phyloP scores from a whole-genome alignment of 2,113 vertebrate genomes.

The Pterocles burchelli region DNA sequence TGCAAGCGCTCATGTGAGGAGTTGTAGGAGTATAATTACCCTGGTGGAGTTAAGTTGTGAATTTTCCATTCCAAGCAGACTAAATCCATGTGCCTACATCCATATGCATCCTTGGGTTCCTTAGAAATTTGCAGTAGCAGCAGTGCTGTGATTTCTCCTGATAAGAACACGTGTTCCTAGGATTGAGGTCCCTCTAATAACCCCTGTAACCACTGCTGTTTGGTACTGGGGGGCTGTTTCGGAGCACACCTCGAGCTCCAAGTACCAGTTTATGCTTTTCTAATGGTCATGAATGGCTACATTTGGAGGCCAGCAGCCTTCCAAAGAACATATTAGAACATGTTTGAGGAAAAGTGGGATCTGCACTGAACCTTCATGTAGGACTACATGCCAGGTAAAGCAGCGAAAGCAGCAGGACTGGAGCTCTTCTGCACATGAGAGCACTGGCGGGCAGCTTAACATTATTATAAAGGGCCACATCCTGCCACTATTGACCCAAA shows the following conservation, averaged over 20 bases:
- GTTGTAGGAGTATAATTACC: background rate
- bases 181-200: background rate
- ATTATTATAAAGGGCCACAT: background rate
- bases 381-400: background rate
- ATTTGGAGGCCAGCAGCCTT: background rate
- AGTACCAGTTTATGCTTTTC: background rate
- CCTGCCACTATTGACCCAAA: background rate
- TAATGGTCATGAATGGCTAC: background rate
- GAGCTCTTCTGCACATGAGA: background rate
- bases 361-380: background rate
- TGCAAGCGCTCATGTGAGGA: background rate
- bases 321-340: background rate
- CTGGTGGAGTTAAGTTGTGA: background rate
- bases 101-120: background rate
- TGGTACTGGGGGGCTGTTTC: background rate
- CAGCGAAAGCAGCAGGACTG: background rate
- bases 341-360: background rate
- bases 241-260: background rate
- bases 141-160: background rate
- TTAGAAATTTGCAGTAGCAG: background rate
- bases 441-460: background rate
- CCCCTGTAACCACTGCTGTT: background rate
- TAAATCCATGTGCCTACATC: background rate
- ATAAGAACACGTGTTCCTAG: fast-evolving
- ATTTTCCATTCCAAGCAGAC: background rate